A percentile compares a stretch with the other conserved stretches of the same genome.
Evolutionary conservation across 1,140 invertebrate species (phyloP).

Genomic region (Platorchestia sp.): DNA sequence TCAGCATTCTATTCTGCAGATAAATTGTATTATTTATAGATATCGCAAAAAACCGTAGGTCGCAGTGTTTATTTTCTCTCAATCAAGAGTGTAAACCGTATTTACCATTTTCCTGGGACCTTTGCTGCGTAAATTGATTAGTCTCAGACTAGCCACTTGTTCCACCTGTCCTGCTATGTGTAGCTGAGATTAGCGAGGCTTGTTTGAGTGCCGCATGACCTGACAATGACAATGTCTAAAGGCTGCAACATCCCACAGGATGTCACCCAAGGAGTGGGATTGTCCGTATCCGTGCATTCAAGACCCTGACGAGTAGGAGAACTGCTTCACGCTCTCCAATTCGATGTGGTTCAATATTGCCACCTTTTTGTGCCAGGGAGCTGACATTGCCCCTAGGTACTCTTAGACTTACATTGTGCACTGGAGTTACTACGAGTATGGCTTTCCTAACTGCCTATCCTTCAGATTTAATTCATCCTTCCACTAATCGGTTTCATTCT

Average conservation of each 20-base stretch:
- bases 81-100: not conserved
- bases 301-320: constrained; percentile 84
- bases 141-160: not conserved
- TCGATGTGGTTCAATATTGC: constrained; percentile 97
- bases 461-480: not conserved
- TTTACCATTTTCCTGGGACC: not conserved
- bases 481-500: not conserved
- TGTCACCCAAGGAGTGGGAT: constrained; percentile 70
- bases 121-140: not conserved
- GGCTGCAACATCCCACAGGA: constrained; percentile 62
- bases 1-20: not conserved
- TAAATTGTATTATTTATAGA: not conserved
- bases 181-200: not conserved
- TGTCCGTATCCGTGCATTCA: constrained; percentile 86
- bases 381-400: constrained; percentile 87
- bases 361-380: constrained; percentile 93
- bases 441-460: not conserved
- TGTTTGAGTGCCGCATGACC: not conserved
- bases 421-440: constrained; percentile 57
- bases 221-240: constrained; percentile 17
- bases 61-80: not conserved
- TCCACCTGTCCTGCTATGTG: not conserved
- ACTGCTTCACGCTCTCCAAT: constrained; percentile 92
- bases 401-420: constrained; percentile 65
- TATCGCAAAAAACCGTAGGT: not conserved